Conservation (phyloP, 1,140 invertebrate species). For the Bombus vancouverensis region DNA sequence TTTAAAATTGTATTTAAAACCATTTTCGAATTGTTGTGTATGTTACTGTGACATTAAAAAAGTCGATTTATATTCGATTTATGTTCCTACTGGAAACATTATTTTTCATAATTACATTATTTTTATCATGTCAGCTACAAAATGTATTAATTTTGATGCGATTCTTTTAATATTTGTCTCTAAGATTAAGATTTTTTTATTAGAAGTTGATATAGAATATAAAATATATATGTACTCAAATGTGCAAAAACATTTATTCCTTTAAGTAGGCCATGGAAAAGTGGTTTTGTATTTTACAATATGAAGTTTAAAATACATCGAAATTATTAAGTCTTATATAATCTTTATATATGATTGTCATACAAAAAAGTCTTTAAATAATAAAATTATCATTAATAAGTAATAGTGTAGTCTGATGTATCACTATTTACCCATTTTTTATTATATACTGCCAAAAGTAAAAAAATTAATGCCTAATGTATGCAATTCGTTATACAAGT, state of each 20-base stretch:
- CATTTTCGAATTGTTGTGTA: no score
- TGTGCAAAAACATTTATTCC: background rate
- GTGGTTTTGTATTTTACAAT: background rate
- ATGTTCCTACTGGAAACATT: no score
- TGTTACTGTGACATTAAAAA: no score
- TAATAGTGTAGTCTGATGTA: background rate
- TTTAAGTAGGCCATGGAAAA: slow-evolving; percentile 16
- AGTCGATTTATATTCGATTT: no score
- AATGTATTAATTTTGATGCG: no score
- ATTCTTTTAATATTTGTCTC: no score
- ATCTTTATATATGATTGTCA: background rate
- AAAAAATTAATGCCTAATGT: background rate
- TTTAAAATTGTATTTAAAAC: no score
- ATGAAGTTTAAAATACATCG: background rate
- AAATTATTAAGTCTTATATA: background rate
- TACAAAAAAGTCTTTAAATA: background rate
- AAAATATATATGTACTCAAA: background rate
- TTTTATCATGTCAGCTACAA: background rate
- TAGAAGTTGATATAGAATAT: no score
- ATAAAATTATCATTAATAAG: background rate
- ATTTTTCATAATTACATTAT: background rate
- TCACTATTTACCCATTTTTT: no score
- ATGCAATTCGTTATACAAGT: background rate
- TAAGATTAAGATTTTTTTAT: no score
- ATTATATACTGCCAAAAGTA: no score